These are phyloP conservation scores for Anagrus nilaparvatae DNA, from an alignment of 1,140 invertebrate genomes.

Conservation along the genomic window DNA sequence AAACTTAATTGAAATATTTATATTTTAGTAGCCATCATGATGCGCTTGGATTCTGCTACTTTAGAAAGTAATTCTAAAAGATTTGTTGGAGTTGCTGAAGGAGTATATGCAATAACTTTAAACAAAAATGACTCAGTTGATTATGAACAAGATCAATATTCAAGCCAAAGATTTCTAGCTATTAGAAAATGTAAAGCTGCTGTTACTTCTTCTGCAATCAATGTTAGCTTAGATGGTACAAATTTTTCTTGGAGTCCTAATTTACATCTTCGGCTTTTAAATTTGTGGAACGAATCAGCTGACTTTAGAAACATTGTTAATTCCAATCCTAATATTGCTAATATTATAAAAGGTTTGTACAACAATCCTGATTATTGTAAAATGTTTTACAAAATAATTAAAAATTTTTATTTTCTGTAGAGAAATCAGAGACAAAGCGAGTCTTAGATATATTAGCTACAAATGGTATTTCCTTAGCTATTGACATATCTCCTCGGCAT, in stretches of 20 bases:
- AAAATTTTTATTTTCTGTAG: constrained; percentile 7
- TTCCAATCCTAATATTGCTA: constrained; percentile 14
- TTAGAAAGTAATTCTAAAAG: constrained; percentile 38
- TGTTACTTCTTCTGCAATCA: constrained; percentile 26
- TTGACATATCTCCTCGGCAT: constrained; percentile 36
- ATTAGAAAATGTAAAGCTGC: constrained; percentile 38
- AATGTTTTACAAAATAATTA: background rate
- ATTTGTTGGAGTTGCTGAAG: constrained; percentile 35
- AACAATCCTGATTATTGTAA: background rate
- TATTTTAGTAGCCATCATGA: constrained; percentile 47
- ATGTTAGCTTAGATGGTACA: constrained; percentile 33
- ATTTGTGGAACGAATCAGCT: constrained; percentile 36
- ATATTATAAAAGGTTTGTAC: constrained; percentile 9
- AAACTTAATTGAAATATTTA: background rate
- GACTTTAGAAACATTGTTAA: constrained; percentile 29
- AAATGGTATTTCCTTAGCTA: constrained; percentile 29
- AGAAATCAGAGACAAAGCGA: constrained; percentile 18
- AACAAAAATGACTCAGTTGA: constrained; percentile 35
- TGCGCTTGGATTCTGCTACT: constrained; percentile 45
- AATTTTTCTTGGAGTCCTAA: constrained; percentile 39
- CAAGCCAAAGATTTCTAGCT: constrained; percentile 34
- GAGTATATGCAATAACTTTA: constrained; percentile 36
- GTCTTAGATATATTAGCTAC: constrained; percentile 34
- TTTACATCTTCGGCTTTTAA: constrained; percentile 37
- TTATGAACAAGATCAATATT: constrained; percentile 32